Evolutionary conservation across 53 echinoderm and acorn worm species (phyloP).

Genomic region (Temnopleurus reevesii): DNA sequence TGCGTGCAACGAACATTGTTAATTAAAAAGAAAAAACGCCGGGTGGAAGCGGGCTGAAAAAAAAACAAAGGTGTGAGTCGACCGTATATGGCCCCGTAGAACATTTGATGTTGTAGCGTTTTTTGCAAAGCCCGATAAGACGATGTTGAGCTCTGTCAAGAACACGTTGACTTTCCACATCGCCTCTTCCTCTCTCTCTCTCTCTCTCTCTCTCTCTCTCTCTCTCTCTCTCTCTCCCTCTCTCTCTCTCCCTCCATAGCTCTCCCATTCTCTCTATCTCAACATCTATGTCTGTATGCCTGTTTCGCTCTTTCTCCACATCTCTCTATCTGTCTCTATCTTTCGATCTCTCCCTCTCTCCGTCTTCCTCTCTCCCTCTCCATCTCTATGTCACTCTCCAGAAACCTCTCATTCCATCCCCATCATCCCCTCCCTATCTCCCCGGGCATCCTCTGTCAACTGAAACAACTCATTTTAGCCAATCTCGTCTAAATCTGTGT

Average conservation of each 20-base stretch:
- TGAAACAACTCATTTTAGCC: conserved; percentile 15
- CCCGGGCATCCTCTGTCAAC: background rate
- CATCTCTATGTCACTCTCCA: background rate
- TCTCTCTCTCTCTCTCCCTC: background rate
- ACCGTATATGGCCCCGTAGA: too few relatives aligned
- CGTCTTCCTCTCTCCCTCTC: background rate
- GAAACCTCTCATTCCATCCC: background rate
- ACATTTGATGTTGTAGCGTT: too few relatives aligned
- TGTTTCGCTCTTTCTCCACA: too few relatives aligned
- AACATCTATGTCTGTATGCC: background rate
- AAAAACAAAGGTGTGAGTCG: too few relatives aligned
- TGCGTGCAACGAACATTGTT: too few relatives aligned
- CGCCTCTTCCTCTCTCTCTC: background rate
- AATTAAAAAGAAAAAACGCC: too few relatives aligned
- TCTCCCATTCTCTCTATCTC: background rate
- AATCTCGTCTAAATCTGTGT: conserved; percentile 25
- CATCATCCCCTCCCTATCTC: background rate
- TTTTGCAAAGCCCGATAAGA: too few relatives aligned
- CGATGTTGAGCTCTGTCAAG: too few relatives aligned
- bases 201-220: background rate
- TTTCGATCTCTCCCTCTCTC: background rate
- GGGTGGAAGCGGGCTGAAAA: too few relatives aligned
- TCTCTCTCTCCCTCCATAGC: background rate
- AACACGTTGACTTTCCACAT: too few relatives aligned
- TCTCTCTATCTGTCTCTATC: conserved; percentile 16